Evolutionary conservation across 1,140 invertebrate genomes (phyloP).

Genomic region (Nomia melanderi): DNA sequence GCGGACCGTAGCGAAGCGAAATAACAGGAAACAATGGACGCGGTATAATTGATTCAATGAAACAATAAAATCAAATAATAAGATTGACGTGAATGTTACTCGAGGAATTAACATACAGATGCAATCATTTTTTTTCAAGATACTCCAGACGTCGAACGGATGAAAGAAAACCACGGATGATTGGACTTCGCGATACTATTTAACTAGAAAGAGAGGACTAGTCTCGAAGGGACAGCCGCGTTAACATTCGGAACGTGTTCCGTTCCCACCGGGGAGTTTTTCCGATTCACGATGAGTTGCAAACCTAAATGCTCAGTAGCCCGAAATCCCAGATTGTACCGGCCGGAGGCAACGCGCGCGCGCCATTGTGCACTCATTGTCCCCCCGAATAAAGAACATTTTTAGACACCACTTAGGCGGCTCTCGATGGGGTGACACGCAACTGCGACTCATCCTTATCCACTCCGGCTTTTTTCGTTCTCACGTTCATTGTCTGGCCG

Average conservation of each 20-base stretch:
- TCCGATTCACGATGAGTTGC: constrained; percentile 75
- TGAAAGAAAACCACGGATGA: not conserved
- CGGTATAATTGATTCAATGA: too few relatives aligned
- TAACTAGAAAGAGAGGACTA: constrained; percentile 12
- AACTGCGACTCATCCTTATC: constrained; percentile 72
- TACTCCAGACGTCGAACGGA: not conserved
- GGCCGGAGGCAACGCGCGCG: constrained; percentile 52
- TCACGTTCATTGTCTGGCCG: constrained; percentile 56
- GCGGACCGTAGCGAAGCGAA: too few relatives aligned
- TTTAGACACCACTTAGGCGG: constrained; percentile 74
- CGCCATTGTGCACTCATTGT: constrained; percentile 71
- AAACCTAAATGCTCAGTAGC: constrained; percentile 68
- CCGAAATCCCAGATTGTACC: constrained; percentile 62
- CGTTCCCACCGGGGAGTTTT: constrained; percentile 67
- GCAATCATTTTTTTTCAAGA: too few relatives aligned
- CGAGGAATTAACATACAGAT: too few relatives aligned
- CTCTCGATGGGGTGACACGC: constrained; percentile 64
- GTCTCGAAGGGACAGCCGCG: constrained; percentile 46
- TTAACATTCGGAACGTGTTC: constrained; percentile 66
- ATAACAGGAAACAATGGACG: too few relatives aligned
- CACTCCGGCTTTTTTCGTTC: constrained; percentile 37
- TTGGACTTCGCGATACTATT: constrained; percentile 16
- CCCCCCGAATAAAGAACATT: constrained; percentile 70
- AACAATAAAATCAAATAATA: too few relatives aligned
- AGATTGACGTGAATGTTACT: too few relatives aligned